These are phyloP conservation scores for Camelus dromedarius DNA, from an alignment of 2,113 vertebrate species.

Conservation along the genomic window DNA sequence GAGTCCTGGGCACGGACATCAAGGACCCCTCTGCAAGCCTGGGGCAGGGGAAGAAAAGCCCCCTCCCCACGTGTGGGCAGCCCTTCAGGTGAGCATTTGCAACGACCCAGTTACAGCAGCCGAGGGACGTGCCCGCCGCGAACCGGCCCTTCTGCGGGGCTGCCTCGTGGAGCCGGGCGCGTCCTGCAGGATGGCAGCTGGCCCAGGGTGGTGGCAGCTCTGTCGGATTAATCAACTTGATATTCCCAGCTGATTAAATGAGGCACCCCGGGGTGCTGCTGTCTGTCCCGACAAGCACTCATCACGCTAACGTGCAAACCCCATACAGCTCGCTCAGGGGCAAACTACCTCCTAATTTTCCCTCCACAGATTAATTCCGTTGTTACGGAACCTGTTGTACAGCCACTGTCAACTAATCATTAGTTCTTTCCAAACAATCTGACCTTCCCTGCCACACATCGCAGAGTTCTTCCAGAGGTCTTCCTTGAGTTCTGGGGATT, in stretches of 20 bases:
- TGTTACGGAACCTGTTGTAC: slow-evolving; percentile 93
- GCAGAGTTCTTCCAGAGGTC: slow-evolving; percentile 77
- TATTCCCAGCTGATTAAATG: slow-evolving; percentile 90
- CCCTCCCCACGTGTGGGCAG: rapidly evolving
- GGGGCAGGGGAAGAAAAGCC: background rate
- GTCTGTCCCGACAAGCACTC: slow-evolving; percentile 86
- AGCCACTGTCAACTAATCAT: slow-evolving; percentile 94
- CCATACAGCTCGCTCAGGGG: slow-evolving; percentile 86
- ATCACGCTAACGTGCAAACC: slow-evolving; percentile 86
- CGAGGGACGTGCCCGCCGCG: background rate
- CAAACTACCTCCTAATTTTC: slow-evolving; percentile 92
- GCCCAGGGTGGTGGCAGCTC: slow-evolving; percentile 68
- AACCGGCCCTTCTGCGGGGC: background rate
- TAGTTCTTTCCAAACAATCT: slow-evolving; percentile 91
- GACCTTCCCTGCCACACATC: slow-evolving; percentile 87
- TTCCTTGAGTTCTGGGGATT: slow-evolving; percentile 73
- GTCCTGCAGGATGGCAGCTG: slow-evolving; percentile 63
- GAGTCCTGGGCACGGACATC: rapidly evolving
- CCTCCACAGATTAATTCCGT: slow-evolving; percentile 91
- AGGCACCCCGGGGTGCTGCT: slow-evolving; percentile 89
- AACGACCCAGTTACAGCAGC: background rate
- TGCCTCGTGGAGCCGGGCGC: background rate
- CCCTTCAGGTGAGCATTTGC: background rate
- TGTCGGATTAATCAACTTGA: slow-evolving; percentile 89
- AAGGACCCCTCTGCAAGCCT: rapidly evolving